These are phyloP conservation scores for Agrilus mali DNA, from an alignment of 2,888 invertebrate species.

Conservation along the genomic window DNA sequence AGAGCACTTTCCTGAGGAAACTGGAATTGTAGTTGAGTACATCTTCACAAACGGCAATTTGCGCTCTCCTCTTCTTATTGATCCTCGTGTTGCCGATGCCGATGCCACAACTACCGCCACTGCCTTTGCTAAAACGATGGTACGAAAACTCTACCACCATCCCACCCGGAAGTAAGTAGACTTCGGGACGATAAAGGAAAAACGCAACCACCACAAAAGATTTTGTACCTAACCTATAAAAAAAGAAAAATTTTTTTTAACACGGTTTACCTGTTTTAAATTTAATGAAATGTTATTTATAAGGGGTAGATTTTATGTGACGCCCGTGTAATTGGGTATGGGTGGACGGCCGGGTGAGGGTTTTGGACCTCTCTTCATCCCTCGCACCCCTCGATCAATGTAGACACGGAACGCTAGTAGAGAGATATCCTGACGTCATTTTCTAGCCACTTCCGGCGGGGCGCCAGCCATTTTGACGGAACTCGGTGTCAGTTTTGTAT, in stretches of 20 bases:
- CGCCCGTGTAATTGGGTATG: constrained; percentile 20
- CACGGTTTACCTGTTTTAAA: too few relatives aligned
- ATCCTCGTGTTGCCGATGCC: constrained; percentile 6
- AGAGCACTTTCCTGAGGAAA: too few relatives aligned
- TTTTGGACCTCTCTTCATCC: constrained; percentile 4
- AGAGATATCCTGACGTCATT: constrained; percentile 12
- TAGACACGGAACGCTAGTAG: constrained; percentile 32
- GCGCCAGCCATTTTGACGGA: constrained; percentile 19
- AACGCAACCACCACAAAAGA: too few relatives aligned
- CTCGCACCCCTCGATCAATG: constrained; percentile 27
- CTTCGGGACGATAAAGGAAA: too few relatives aligned
- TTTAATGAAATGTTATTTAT: not conserved
- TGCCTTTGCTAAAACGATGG: not conserved
- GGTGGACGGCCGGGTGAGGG: constrained; percentile 21
- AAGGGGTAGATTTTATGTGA: constrained; percentile 19
- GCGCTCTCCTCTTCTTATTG: constrained; percentile 2
- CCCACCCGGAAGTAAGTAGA: too few relatives aligned
- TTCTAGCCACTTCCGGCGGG: constrained; percentile 19
- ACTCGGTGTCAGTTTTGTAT: not conserved
- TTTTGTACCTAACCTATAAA: too few relatives aligned
- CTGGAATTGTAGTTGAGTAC: too few relatives aligned
- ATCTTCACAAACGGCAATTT: too few relatives aligned
- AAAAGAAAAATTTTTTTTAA: too few relatives aligned
- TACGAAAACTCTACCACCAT: too few relatives aligned
- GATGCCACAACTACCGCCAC: constrained; percentile 2